These are phyloP conservation scores for Colinus virginianus DNA, from an alignment of 2,113 vertebrate species.

Conservation along the genomic window DNA sequence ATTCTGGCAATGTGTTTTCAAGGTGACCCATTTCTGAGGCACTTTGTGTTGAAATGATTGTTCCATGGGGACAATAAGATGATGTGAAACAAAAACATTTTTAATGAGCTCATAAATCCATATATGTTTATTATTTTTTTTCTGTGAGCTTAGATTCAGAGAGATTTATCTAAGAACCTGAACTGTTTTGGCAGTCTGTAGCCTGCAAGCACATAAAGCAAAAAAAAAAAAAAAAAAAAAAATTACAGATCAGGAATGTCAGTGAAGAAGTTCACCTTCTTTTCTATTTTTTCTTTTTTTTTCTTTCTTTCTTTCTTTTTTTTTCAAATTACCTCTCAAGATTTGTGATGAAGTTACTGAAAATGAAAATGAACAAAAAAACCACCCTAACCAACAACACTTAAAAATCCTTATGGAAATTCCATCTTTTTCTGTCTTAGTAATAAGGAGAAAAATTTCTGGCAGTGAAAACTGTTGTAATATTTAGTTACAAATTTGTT, in stretches of 20 bases:
- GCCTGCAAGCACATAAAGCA: not conserved
- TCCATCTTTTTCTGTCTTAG: not conserved
- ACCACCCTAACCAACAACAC: no score
- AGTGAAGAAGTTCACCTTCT: not conserved
- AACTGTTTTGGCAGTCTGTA: not conserved
- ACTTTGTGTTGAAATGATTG: not conserved
- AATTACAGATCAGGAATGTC: not conserved
- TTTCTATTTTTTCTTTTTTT: no score
- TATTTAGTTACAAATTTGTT: not conserved
- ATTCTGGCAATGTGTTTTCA: not conserved
- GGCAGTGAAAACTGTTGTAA: not conserved
- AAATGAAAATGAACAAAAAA: no score
- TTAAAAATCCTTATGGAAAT: no score
- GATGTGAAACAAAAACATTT: not conserved
- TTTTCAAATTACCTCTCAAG: not conserved
- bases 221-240: no score
- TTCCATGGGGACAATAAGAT: not conserved
- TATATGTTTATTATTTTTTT: not conserved
- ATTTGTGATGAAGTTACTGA: not conserved
- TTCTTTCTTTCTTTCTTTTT: no score
- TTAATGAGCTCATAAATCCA: not conserved
- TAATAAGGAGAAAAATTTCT: not conserved
- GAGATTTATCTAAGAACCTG: not conserved
- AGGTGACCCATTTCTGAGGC: not conserved
- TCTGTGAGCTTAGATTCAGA: not conserved